These are phyloP conservation scores for Orthosia gracilis DNA, from an alignment of 2,888 invertebrate species.

Conservation along the genomic window DNA sequence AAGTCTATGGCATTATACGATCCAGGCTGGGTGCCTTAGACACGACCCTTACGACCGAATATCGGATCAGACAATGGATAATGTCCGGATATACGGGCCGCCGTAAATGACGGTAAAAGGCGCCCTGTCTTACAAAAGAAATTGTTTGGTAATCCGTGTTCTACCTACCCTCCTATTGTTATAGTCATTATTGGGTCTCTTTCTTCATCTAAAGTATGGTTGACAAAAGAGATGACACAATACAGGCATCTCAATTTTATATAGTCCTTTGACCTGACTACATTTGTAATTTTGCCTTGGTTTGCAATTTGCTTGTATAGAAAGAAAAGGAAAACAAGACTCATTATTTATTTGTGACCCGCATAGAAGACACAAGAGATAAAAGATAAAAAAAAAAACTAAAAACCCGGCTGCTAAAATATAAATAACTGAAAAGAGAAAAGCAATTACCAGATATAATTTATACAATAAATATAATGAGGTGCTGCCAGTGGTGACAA, in stretches of 20 bases:
- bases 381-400: no score
- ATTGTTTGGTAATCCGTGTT: slow-evolving; percentile 24
- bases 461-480: no score
- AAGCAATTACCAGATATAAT: no score
- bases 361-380: no score
- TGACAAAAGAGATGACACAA: not conserved
- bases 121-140: slow-evolving; percentile 19
- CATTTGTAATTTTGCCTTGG: not conserved
- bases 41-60: slow-evolving; percentile 12
- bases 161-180: not conserved
- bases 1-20: slow-evolving; percentile 36
- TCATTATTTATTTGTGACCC: no score
- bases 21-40: no score
- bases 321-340: no score
- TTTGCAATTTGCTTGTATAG: no score
- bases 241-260: not conserved
- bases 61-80: slow-evolving; percentile 32
- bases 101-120: slow-evolving; percentile 44
- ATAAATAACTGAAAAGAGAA: no score
- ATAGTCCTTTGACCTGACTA: not conserved
- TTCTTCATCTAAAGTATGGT: slow-evolving; percentile 12
- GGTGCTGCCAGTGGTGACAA: no score
- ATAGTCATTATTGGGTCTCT: not conserved
- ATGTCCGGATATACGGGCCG: slow-evolving; percentile 31
- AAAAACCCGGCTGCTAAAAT: no score